These are phyloP conservation scores for Bubo scandiacus DNA, from an alignment of 2,113 vertebrate species.

Conservation along the genomic window DNA sequence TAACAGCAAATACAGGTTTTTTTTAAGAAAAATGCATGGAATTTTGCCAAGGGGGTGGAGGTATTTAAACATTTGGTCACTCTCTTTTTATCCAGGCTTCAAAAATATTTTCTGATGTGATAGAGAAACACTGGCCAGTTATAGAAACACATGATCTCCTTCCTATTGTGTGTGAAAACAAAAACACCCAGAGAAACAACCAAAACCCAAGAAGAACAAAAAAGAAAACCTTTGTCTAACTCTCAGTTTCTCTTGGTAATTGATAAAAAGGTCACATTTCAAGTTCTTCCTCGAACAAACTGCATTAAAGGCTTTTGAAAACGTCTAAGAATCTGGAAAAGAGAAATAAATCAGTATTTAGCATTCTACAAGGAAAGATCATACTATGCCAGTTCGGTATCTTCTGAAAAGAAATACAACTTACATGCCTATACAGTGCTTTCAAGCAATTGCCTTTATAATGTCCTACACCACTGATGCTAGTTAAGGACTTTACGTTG, in stretches of 20 bases:
- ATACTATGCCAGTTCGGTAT: neutral
- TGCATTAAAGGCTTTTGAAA: neutral
- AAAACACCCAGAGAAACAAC: neutral
- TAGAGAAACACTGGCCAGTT: neutral
- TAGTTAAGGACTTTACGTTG: neutral
- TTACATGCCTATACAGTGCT: neutral
- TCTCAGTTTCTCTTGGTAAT: neutral
- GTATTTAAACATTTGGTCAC: neutral
- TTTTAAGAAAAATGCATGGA: neutral
- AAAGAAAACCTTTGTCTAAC: neutral
- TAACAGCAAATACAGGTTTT: neutral
- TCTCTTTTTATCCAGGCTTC: neutral
- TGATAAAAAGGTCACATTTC: neutral
- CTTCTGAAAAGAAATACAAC: neutral
- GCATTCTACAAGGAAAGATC: neutral
- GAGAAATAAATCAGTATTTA: neutral
- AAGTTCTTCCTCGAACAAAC: neutral
- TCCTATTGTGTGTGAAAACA: neutral
- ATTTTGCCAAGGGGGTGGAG: neutral
- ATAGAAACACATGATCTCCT: neutral
- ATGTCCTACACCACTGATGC: rapidly evolving
- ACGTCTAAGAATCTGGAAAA: neutral
- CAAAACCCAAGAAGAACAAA: neutral
- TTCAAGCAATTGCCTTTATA: neutral
- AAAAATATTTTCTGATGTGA: neutral